Base-by-base conservation (phyloP, 92 coral and sea anemone species). In the Meandrina meandrites region DNA sequence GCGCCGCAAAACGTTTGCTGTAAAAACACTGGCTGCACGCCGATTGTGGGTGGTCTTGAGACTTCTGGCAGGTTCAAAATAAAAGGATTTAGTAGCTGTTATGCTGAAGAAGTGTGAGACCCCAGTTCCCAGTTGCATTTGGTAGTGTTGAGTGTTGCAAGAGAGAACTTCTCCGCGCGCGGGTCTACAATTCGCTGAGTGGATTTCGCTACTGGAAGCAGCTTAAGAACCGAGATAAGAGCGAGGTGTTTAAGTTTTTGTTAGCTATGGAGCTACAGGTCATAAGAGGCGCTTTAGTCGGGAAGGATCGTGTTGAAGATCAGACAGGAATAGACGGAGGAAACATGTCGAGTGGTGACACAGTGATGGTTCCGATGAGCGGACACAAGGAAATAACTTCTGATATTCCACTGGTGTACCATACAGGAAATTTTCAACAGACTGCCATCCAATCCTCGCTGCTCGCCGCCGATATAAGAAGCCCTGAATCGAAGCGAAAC, bases 381-480 rank as follows among this genome's bases (percentile, higher is more conserved):
- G 87, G 56, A 83, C 82, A 76, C 82, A 62, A 28, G 74, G 82
- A 85, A 85, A 76, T 77, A 28, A 19, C 76, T 60, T 42, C 88
- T 64, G 82, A 85, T 76, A 85, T 77, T 76, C 82, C 88, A 85
- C 37, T 76, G 88, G 82, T 76, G 17, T 85, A 64, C 88, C 88
- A 66, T 60, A 47, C 92, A 82, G 81, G 82, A 80, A 75, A 64
- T 64, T n/a, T 53, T 28, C 90, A 81, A 10, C 88, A 80, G 72
- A 76, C 79, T 22, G 79, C 83, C 6, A 47, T 86, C 48, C 91
- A 85, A 80, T 92, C 83, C 89, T 79, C 81, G 56, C 88, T 88
- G 73, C 80, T 77, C 81, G 18, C 88, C 19, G 86, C 86, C 70
- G 79, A 68, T 88, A 92, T 92, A 90, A 92, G 90, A 90, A 75